Evolutionary conservation across 2,888 invertebrate genomes (phyloP).

Genomic region (Pemphredon lugubris): DNA sequence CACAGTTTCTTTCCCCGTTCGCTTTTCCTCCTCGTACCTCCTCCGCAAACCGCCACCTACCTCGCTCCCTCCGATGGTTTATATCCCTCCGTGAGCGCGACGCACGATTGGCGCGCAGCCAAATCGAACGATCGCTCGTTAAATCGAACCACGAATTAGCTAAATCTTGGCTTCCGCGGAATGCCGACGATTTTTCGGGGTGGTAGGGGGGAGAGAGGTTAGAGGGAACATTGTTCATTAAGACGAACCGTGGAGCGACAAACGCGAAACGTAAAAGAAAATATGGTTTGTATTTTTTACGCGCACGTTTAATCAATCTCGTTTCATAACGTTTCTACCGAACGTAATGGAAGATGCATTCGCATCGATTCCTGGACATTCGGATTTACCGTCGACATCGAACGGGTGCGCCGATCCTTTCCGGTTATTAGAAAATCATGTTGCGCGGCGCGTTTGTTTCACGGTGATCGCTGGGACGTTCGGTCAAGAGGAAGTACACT

Average conservation of each 20-base stretch:
- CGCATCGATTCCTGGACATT: too few species aligned
- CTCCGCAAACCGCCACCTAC: slow-evolving; percentile 46
- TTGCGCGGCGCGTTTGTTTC: background rate
- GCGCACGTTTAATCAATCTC: too few species aligned
- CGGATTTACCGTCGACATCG: too few species aligned
- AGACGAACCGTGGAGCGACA: background rate
- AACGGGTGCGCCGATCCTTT: background rate
- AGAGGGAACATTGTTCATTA: background rate
- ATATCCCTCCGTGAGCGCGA: slow-evolving; percentile 42
- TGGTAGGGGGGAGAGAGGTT: too few species aligned
- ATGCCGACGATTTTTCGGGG: slow-evolving; percentile 5
- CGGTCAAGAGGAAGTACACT: slow-evolving; percentile 26
- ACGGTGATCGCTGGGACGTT: slow-evolving; percentile 21
- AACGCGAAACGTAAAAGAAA: too few species aligned
- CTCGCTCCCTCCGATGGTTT: slow-evolving; percentile 16
- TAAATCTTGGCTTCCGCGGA: slow-evolving; percentile 56
- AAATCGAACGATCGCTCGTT: slow-evolving; percentile 74
- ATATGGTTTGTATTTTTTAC: too few species aligned
- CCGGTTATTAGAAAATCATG: slow-evolving; percentile 36
- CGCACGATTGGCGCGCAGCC: slow-evolving; percentile 71
- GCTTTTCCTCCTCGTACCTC: slow-evolving; percentile 54
- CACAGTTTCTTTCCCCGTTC: background rate
- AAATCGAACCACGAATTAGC: slow-evolving; percentile 72
- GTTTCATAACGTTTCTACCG: too few species aligned
- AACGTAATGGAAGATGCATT: too few species aligned